These are phyloP conservation scores for Thyatira batis DNA, from an alignment of 2,888 invertebrate species.

Conservation along the genomic window DNA sequence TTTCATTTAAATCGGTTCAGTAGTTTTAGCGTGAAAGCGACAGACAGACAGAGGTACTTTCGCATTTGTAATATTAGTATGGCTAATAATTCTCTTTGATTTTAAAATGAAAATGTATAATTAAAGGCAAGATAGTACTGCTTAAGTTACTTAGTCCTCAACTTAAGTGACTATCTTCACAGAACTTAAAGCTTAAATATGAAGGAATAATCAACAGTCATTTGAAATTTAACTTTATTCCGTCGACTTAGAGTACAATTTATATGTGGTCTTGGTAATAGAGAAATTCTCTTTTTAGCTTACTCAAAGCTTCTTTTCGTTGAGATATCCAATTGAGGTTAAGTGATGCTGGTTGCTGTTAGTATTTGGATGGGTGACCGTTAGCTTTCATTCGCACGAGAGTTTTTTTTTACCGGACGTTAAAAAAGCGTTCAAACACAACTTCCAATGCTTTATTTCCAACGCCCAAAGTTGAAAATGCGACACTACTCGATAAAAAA, in stretches of 20 bases:
- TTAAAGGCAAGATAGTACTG: not conserved
- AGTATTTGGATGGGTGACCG: too few species aligned
- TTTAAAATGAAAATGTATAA: too few species aligned
- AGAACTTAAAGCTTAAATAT: not conserved
- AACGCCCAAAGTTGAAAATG: too few species aligned
- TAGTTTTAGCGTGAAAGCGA: too few species aligned
- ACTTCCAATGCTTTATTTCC: too few species aligned
- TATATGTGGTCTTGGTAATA: not conserved
- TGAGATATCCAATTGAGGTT: not conserved
- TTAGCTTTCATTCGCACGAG: not conserved
- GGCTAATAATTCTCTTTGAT: too few species aligned
- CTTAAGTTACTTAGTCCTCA: not conserved
- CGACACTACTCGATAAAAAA: too few species aligned
- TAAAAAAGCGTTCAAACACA: too few species aligned
- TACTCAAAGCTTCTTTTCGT: not conserved
- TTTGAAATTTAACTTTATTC: not conserved
- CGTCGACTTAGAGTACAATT: not conserved
- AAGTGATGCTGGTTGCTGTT: not conserved
- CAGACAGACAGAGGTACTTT: too few species aligned
- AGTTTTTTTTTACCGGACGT: too few species aligned
- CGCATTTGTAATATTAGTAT: too few species aligned
- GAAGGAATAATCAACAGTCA: not conserved
- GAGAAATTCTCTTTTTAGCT: not conserved
- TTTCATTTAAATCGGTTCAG: too few species aligned
- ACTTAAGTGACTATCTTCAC: not conserved